phyloP scores from a whole-genome alignment of 2,113 vertebrate species.

The Electrona antarctica region DNA sequence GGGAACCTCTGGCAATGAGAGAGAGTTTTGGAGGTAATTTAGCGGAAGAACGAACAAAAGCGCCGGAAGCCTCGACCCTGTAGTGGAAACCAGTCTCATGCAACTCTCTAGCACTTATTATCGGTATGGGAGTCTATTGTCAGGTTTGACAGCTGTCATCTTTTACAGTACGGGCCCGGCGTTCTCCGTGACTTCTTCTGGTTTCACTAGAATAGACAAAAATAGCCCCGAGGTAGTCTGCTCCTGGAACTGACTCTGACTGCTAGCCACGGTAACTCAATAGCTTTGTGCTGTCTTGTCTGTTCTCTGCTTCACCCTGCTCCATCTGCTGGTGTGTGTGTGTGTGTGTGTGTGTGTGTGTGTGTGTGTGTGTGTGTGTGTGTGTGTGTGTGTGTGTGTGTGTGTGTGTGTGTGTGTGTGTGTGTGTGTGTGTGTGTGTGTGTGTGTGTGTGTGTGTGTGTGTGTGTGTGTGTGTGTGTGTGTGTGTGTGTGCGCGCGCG shows the following conservation, averaged over 20 bases:
- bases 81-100: neutral
- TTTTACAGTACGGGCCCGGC: neutral
- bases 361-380: neutral
- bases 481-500: neutral
- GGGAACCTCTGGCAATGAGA: too few species aligned
- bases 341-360: conserved; percentile 4
- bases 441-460: neutral
- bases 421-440: neutral
- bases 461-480: conserved; percentile 9
- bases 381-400: conserved; percentile 7
- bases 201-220: conserved; percentile 36
- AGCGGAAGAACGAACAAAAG: neutral
- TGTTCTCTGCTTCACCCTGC: conserved; percentile 21
- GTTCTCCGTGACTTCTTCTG: conserved; percentile 6
- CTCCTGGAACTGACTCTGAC: conserved; percentile 41
- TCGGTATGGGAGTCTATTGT: neutral
- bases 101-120: neutral
- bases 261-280: conserved; percentile 40
- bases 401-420: conserved; percentile 11
- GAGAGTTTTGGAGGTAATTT: neutral
- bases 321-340: conserved; percentile 15
- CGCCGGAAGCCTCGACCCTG: neutral
- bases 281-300: conserved; percentile 33
- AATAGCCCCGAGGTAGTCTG: conserved; percentile 25
- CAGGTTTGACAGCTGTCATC: neutral